Evolutionary conservation across 2,888 invertebrate genomes (phyloP).

Genomic region (Chalcosyrphus nemorum): DNA sequence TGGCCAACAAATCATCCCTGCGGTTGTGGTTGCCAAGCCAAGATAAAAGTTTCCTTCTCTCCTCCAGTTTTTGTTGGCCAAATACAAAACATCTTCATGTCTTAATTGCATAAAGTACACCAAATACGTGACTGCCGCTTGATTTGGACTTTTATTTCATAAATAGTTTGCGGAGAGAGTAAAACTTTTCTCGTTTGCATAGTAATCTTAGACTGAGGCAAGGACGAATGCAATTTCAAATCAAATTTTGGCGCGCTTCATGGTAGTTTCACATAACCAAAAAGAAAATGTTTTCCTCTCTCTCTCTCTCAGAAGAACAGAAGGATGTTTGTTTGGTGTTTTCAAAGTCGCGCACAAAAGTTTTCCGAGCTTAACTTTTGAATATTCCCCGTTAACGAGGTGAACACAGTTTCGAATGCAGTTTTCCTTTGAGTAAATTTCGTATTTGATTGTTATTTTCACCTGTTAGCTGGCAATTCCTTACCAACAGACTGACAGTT

Average conservation of each 20-base stretch:
- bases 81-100: conserved; percentile 64
- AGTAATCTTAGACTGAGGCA: conserved; percentile 70
- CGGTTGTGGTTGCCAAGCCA: conserved; percentile 39
- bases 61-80: not conserved
- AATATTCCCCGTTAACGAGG: conserved; percentile 52
- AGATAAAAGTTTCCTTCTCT: conserved; percentile 41
- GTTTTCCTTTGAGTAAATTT: conserved; percentile 32
- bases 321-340: conserved; percentile 63
- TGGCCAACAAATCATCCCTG: conserved; percentile 57
- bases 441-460: conserved; percentile 41
- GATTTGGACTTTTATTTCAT: conserved; percentile 72
- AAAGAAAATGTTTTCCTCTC: conserved; percentile 21
- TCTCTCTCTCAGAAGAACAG: no score
- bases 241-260: not conserved
- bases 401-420: conserved; percentile 34
- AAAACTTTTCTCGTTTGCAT: conserved; percentile 72
- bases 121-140: conserved; percentile 68
- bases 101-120: conserved; percentile 70
- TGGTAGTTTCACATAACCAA: conserved; percentile 9
- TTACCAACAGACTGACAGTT: no score
- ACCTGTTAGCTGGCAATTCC: no score
- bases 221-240: conserved; percentile 11
- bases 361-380: conserved; percentile 43
- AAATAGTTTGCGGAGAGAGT: conserved; percentile 66
- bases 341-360: conserved; percentile 68